Evolutionary conservation across 2,888 invertebrate genomes (phyloP).

Genomic region (Drosophila colorata): DNA sequence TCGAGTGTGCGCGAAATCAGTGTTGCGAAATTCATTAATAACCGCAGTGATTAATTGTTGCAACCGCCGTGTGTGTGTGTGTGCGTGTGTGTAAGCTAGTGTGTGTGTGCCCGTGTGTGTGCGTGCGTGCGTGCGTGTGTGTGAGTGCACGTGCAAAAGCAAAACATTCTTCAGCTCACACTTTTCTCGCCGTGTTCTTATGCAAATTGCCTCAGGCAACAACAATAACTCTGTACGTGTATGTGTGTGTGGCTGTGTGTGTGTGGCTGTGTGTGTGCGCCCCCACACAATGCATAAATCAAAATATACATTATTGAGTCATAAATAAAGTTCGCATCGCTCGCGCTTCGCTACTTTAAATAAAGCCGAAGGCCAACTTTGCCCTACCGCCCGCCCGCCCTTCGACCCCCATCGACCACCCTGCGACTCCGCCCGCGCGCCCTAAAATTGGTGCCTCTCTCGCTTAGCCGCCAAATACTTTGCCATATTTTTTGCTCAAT

Average conservation of each 20-base stretch:
- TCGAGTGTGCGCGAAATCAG: slow-evolving; percentile 50
- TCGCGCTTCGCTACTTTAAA: slow-evolving; percentile 74
- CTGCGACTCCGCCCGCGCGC: too few relatives aligned
- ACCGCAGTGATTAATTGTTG: slow-evolving; percentile 59
- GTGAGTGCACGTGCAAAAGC: slow-evolving; percentile 51
- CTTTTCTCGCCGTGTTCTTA: slow-evolving; percentile 57
- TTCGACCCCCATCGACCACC: slow-evolving; percentile 35
- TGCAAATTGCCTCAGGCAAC: slow-evolving; percentile 69
- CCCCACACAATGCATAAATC: slow-evolving; percentile 80
- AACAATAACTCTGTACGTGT: slow-evolving; percentile 47
- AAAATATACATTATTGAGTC: slow-evolving; percentile 82
- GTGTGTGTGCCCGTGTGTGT: neutral
- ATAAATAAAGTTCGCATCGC: slow-evolving; percentile 76
- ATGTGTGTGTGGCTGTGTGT: slow-evolving; percentile 15
- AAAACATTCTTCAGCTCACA: slow-evolving; percentile 56
- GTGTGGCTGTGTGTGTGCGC: slow-evolving; percentile 41
- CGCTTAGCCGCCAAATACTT: slow-evolving; percentile 50
- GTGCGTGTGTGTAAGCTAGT: neutral
- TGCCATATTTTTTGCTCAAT: slow-evolving; percentile 78
- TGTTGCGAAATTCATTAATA: slow-evolving; percentile 38
- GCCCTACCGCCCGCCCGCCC: neutral
- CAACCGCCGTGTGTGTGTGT: slow-evolving; percentile 10
- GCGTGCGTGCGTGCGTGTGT: neutral
- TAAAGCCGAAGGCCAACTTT: slow-evolving; percentile 67
- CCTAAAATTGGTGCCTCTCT: neutral